Evolutionary conservation across 2,888 invertebrate species (phyloP).

Genomic region (Sphecodes monilicornis): DNA sequence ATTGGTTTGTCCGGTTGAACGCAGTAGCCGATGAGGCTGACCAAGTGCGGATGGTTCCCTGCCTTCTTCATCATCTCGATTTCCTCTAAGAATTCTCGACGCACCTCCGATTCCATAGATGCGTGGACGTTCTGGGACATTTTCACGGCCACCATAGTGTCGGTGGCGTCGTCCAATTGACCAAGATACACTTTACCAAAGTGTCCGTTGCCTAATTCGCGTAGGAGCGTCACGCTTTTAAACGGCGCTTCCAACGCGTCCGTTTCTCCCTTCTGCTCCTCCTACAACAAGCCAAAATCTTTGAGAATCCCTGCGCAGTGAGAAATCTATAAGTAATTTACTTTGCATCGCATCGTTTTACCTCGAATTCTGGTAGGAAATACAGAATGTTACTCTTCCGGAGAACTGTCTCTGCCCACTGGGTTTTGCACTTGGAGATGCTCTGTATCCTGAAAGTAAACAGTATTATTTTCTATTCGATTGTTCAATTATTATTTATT

Average conservation of each 20-base stretch:
- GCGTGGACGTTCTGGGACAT: slow-evolving; percentile 76
- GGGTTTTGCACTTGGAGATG: slow-evolving; percentile 54
- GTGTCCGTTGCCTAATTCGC: slow-evolving; percentile 90
- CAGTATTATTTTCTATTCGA: not conserved
- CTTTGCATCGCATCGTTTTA: slow-evolving; percentile 50
- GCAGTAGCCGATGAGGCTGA: slow-evolving; percentile 91
- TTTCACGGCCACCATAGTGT: slow-evolving; percentile 77
- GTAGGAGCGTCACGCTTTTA: slow-evolving; percentile 85
- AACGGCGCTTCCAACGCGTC: slow-evolving; percentile 86
- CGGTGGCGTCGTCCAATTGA: slow-evolving; percentile 84
- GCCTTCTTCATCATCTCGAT: slow-evolving; percentile 92
- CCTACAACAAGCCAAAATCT: slow-evolving; percentile 54
- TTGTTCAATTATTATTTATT: not conserved
- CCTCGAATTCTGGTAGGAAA: slow-evolving; percentile 72
- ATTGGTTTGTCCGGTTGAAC: slow-evolving; percentile 88
- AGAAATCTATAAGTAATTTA: not conserved
- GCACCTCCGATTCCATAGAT: slow-evolving; percentile 75
- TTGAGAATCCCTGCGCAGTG: not conserved
- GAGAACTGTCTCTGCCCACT: slow-evolving; percentile 69
- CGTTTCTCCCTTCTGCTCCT: slow-evolving; percentile 60
- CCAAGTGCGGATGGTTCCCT: slow-evolving; percentile 91
- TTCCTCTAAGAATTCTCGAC: slow-evolving; percentile 90
- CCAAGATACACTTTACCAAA: slow-evolving; percentile 91
- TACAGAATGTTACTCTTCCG: slow-evolving; percentile 77
- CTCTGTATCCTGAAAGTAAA: not conserved